phyloP scores from a whole-genome alignment of 2,797 vertebrate species.

The Urocyon cinereoargenteus region DNA sequence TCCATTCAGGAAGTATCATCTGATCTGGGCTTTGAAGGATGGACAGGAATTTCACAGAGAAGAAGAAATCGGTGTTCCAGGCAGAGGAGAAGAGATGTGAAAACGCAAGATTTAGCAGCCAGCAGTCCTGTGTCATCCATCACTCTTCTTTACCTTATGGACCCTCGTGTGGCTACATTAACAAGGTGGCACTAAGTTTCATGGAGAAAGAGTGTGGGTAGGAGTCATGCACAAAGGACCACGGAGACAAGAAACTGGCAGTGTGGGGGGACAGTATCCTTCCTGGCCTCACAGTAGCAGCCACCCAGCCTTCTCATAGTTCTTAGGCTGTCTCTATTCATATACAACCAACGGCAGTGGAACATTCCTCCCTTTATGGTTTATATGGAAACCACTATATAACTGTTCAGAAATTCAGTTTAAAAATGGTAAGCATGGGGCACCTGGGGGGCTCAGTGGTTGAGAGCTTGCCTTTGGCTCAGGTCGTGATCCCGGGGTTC shows the following conservation, averaged over 20 bases:
- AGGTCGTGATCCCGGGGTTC: too few relatives aligned
- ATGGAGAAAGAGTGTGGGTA: neutral
- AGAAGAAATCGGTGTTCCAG: neutral
- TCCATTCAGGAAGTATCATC: neutral
- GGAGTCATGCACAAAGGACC: neutral
- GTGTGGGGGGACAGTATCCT: neutral
- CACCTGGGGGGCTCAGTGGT: too few relatives aligned
- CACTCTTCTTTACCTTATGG: neutral
- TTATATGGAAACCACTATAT: neutral
- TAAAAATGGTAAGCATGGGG: neutral
- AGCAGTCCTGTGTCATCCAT: accelerated
- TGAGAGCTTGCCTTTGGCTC: too few relatives aligned
- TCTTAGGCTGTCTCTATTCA: neutral
- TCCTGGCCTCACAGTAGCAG: neutral
- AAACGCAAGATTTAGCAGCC: neutral
- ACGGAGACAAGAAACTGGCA: neutral
- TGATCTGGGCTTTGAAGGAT: neutral
- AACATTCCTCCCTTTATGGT: neutral
- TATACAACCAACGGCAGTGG: neutral
- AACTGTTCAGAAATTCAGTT: neutral
- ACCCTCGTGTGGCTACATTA: neutral
- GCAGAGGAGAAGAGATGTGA: neutral
- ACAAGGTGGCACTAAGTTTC: neutral
- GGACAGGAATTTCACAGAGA: neutral
- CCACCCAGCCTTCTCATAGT: neutral